Evolutionary conservation across 2,113 vertebrate species (phyloP).

Genomic region (Crotalus viridis): DNA sequence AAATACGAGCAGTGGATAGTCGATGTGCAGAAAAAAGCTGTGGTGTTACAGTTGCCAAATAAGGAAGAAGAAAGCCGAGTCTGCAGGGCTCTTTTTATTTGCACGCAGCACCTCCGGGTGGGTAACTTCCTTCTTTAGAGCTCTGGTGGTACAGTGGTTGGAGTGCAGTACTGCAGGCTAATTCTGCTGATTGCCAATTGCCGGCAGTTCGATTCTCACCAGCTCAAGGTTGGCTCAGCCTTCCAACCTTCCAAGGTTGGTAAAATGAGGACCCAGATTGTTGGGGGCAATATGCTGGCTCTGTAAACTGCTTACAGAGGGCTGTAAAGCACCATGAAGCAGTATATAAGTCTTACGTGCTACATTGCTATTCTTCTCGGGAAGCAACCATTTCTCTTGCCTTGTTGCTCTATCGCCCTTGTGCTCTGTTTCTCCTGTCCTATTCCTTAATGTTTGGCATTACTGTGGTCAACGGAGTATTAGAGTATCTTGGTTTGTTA

Average conservation of each 20-base stretch:
- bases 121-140: neutral
- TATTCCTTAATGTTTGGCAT: neutral
- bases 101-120: slow-evolving; percentile 76
- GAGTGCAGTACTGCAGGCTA: no score
- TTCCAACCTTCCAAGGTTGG: no score
- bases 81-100: slow-evolving; percentile 74
- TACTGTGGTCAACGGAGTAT: neutral
- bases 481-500: neutral
- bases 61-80: slow-evolving; percentile 71
- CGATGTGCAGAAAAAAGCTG: slow-evolving; percentile 69
- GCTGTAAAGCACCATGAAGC: no score
- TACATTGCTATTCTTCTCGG: no score
- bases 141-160: no score
- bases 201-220: no score
- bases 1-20: slow-evolving; percentile 78
- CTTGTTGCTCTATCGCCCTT: neutral
- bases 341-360: no score
- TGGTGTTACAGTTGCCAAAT: slow-evolving; percentile 64
- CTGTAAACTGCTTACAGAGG: no score
- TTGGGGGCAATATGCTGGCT: no score
- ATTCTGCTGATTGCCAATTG: no score
- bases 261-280: no score
- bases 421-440: neutral
- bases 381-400: neutral
- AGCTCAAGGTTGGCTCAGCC: no score